Evolutionary conservation across 2,797 vertebrate genomes (phyloP).

Genomic region (Carapus acus): DNA sequence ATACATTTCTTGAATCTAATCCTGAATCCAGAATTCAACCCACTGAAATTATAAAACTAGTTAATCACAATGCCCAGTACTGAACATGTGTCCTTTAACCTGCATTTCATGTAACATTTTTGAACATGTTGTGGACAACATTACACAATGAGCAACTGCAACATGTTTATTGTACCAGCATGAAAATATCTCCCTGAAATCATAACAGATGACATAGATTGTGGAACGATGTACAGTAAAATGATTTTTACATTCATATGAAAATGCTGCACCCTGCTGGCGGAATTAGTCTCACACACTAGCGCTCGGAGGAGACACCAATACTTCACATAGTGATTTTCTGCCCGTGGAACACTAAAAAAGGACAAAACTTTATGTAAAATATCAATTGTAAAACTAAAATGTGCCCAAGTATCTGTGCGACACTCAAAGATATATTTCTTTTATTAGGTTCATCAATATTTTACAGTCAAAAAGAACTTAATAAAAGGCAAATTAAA

Average conservation of each 20-base stretch:
- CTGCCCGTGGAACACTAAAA: slow-evolving; percentile 9
- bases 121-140: neutral
- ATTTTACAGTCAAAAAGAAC: slow-evolving; percentile 76
- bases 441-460: slow-evolving; percentile 74
- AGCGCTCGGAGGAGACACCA: slow-evolving; percentile 12
- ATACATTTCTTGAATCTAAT: too few species aligned
- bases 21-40: too few species aligned
- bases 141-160: slow-evolving; percentile 30
- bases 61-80: too few species aligned
- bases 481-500: slow-evolving; percentile 75
- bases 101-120: too few species aligned
- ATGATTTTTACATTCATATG: slow-evolving; percentile 51
- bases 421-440: slow-evolving; percentile 47
- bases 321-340: slow-evolving; percentile 5
- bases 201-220: slow-evolving; percentile 42
- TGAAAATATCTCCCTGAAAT: slow-evolving; percentile 60
- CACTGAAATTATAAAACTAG: too few species aligned
- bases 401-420: slow-evolving; percentile 43
- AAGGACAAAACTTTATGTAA: slow-evolving; percentile 13
- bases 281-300: slow-evolving; percentile 21
- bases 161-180: slow-evolving; percentile 60
- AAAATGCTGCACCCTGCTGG: slow-evolving; percentile 63
- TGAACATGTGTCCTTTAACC: too few species aligned
- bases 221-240: slow-evolving; percentile 39
- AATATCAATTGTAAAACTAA: slow-evolving; percentile 21